Percentiles rank a stretch among this genome's conserved stretches.
Evolutionary conservation across 2,888 invertebrate species (phyloP).

Genomic region (Leistus spinibarbis): DNA sequence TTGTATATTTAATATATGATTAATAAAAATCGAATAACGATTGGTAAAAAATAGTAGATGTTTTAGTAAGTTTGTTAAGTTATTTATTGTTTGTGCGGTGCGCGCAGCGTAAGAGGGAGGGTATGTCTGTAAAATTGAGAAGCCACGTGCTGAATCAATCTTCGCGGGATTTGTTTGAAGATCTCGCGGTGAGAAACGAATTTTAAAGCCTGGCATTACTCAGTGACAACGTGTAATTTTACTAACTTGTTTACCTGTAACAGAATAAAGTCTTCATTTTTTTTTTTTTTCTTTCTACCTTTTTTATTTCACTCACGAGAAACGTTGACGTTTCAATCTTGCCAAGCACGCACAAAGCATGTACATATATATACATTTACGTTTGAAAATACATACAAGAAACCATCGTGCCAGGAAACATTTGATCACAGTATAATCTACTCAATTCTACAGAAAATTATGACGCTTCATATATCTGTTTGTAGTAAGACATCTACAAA

Average conservation of each 20-base stretch:
- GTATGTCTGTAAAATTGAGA: slow-evolving; percentile 5
- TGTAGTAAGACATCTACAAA: no score
- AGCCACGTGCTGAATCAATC: slow-evolving; percentile 4
- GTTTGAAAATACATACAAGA: no score
- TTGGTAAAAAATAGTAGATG: no score
- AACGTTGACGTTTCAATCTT: not conserved
- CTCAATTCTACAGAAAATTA: no score
- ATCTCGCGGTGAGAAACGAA: slow-evolving; percentile 2
- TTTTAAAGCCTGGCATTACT: slow-evolving; percentile 16
- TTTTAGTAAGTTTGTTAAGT: not conserved
- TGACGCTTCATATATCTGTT: no score
- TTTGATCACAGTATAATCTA: no score
- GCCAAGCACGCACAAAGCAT: not conserved
- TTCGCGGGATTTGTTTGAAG: not conserved
- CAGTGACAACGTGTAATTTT: slow-evolving; percentile 16
- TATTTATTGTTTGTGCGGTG: not conserved
- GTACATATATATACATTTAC: not conserved
- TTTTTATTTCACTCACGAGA: no score
- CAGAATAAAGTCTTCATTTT: slow-evolving; percentile 11
- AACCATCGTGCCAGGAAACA: no score
- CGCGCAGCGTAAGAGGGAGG: no score
- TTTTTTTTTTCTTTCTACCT: not conserved
- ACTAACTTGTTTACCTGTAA: slow-evolving; percentile 11
- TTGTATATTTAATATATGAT: no score
- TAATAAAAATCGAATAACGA: no score